Conservation (phyloP, 2,888 invertebrate species). For the Phragmatobia fuliginosa region DNA sequence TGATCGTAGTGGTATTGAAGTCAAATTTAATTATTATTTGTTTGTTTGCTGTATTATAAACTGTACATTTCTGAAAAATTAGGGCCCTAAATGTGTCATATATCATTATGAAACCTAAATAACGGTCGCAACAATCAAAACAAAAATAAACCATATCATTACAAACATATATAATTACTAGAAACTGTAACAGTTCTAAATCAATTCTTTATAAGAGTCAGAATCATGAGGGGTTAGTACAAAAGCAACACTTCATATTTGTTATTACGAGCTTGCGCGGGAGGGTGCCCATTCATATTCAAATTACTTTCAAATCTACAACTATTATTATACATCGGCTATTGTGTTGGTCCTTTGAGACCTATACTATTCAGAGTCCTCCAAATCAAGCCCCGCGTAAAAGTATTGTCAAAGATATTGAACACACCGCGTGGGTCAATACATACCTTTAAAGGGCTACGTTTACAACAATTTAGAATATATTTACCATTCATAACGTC, state of each 20-base stretch:
- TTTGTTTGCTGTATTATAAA: not conserved
- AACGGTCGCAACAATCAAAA: conserved; percentile 50
- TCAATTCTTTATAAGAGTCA: conserved; percentile 81
- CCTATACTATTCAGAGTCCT: conserved; percentile 83
- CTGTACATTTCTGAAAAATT: conserved; percentile 3
- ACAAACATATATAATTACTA: conserved; percentile 73
- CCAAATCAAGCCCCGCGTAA: conserved; percentile 78
- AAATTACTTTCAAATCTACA: conserved; percentile 86
- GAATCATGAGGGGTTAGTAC: conserved; percentile 77
- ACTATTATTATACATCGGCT: conserved; percentile 83
- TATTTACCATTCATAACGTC: conserved; percentile 74
- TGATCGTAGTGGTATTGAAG: not conserved
- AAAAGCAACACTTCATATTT: conserved; percentile 85
- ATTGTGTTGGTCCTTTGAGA: conserved; percentile 83
- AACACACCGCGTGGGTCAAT: conserved; percentile 68
- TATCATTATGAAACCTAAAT: conserved; percentile 42
- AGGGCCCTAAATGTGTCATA: conserved; percentile 14
- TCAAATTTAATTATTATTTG: too few species aligned
- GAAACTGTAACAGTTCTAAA: conserved; percentile 70
- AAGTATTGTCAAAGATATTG: conserved; percentile 73
- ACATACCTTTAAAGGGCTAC: conserved; percentile 74
- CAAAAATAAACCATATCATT: conserved; percentile 44
- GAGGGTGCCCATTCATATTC: conserved; percentile 85
- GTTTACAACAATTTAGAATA: conserved; percentile 81
- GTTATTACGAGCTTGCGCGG: conserved; percentile 82